phyloP scores from a whole-genome alignment of 2,113 vertebrate genomes.

The Mionectes macconnelli region DNA sequence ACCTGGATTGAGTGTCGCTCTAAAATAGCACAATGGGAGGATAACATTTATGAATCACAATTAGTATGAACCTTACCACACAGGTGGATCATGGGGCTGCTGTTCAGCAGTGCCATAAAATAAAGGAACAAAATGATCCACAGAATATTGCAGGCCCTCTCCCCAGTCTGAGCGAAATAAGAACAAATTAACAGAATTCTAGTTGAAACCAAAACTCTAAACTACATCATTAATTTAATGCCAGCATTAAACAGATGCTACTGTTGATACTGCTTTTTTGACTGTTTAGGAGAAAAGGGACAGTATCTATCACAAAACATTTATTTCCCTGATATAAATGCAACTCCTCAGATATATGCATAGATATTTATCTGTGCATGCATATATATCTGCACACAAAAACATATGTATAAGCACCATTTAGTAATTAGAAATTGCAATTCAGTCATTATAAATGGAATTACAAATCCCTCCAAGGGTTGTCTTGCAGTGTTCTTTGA shows the following conservation, averaged over 20 bases:
- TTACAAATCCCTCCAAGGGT: not conserved
- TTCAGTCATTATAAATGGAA: not conserved
- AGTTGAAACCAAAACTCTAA: not conserved
- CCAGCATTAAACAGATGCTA: not conserved
- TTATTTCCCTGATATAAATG: not conserved
- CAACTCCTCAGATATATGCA: fast-evolving
- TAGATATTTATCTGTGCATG: not conserved
- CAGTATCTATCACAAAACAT: not conserved
- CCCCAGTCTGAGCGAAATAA: not conserved
- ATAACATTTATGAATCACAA: constrained; percentile 69
- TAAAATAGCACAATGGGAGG: constrained; percentile 41
- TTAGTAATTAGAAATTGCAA: not conserved
- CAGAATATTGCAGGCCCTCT: not conserved
- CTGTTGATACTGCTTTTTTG: not conserved
- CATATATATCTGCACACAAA: not conserved
- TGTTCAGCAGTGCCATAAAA: not conserved
- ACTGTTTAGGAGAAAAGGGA: not conserved
- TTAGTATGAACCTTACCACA: constrained; percentile 32
- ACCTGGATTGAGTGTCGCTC: constrained; percentile 48
- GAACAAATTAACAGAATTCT: not conserved
- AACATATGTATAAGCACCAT: not conserved
- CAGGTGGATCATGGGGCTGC: not conserved
- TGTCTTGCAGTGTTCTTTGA: not conserved
- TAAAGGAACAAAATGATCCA: not conserved
- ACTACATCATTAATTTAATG: not conserved